These are phyloP conservation scores for Pantala flavescens DNA, from an alignment of 1,140 invertebrate genomes.

Conservation along the genomic window DNA sequence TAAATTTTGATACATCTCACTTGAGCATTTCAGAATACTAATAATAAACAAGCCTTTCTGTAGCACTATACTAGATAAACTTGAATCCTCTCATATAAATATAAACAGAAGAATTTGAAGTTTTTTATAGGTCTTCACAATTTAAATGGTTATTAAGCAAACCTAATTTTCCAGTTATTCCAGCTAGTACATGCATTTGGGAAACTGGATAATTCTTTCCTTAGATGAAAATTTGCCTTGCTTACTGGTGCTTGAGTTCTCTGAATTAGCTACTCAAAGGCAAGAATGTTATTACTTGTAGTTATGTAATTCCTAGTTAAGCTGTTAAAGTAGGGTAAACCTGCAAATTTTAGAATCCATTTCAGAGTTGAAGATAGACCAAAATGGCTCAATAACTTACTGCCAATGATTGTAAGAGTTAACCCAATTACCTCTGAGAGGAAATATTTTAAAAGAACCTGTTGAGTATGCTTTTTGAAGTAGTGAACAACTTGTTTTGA, in stretches of 20 bases:
- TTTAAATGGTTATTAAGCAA: no score
- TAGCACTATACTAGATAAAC: no score
- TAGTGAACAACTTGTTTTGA: conserved; percentile 2
- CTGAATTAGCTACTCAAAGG: not conserved
- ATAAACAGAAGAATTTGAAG: no score
- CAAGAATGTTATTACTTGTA: not conserved
- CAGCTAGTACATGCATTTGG: not conserved
- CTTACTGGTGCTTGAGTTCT: not conserved
- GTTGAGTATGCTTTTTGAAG: not conserved
- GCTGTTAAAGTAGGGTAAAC: not conserved
- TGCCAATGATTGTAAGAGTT: conserved; percentile 2
- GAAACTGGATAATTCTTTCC: not conserved
- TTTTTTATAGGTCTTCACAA: no score
- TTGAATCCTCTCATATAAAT: no score
- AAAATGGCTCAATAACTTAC: conserved; percentile 4
- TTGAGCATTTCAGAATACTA: no score
- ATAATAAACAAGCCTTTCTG: no score
- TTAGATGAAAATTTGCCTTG: not conserved
- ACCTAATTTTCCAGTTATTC: no score
- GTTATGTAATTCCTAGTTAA: not conserved
- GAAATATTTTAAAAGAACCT: conserved; percentile 8
- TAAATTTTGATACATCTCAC: no score
- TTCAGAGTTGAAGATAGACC: not conserved
- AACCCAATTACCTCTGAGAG: conserved; percentile 5
- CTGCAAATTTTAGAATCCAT: not conserved